phyloP scores from a whole-genome alignment of 2,888 invertebrate species.

The Anarsia innoxiella region DNA sequence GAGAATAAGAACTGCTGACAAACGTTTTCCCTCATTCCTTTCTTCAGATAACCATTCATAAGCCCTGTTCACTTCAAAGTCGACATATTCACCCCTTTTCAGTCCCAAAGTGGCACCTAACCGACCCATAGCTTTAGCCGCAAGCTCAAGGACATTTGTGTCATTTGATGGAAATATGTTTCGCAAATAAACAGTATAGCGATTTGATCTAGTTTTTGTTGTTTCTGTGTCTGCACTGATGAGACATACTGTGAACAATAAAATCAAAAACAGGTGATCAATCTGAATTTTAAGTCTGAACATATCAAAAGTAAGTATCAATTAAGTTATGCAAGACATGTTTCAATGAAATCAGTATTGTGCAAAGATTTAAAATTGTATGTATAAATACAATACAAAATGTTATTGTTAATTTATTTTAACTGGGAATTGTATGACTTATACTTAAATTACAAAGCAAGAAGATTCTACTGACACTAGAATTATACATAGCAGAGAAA shows the following conservation, averaged over 20 bases:
- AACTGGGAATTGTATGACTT: no score
- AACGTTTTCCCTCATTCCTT: slow-evolving; percentile 91
- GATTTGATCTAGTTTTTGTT: slow-evolving; percentile 88
- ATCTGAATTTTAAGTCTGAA: no score
- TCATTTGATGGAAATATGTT: slow-evolving; percentile 93
- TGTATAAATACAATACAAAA: no score
- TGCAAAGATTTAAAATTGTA: no score
- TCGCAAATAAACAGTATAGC: slow-evolving; percentile 93
- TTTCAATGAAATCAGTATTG: no score
- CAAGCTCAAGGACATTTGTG: slow-evolving; percentile 92
- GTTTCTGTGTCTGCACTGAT: slow-evolving; percentile 94
- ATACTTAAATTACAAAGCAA: no score
- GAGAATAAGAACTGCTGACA: slow-evolving; percentile 93
- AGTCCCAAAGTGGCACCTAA: slow-evolving; percentile 92
- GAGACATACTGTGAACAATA: slow-evolving; percentile 81
- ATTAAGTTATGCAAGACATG: no score
- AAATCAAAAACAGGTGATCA: no score
- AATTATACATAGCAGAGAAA: no score
- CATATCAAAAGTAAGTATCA: no score
- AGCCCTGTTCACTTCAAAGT: slow-evolving; percentile 94
- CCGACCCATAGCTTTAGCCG: slow-evolving; percentile 95
- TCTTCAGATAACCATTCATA: slow-evolving; percentile 96
- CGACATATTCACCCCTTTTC: slow-evolving; percentile 95
- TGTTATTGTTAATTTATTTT: no score
- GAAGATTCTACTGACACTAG: no score